These are phyloP conservation scores for Sebastes steindachneri DNA, from an alignment of 2,797 vertebrate species.

Conservation along the genomic window DNA sequence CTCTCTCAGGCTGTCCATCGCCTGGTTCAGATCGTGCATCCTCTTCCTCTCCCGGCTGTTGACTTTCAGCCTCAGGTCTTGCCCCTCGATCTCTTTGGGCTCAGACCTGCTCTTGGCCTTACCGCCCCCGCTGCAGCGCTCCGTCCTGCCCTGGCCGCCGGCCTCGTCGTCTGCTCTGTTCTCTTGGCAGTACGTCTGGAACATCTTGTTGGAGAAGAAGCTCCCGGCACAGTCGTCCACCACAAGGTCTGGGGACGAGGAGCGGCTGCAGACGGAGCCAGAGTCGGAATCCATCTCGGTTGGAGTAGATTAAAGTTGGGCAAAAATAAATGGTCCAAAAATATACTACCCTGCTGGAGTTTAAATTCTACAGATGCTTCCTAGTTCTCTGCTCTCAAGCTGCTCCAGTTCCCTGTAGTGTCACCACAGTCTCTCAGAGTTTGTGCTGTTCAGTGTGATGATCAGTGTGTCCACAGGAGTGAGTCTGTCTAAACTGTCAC, in stretches of 20 bases:
- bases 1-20: constrained; percentile 88
- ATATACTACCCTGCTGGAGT: background rate
- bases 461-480: constrained; percentile 55
- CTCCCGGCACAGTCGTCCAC: constrained; percentile 75
- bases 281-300: constrained; percentile 85
- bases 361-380: constrained; percentile 18
- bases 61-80: constrained; percentile 87
- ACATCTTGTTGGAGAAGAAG: constrained; percentile 84
- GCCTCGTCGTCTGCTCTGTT: constrained; percentile 44
- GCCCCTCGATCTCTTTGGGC: constrained; percentile 72
- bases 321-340: constrained; percentile 15
- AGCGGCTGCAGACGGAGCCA: constrained; percentile 83
- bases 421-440: constrained; percentile 28
- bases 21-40: constrained; percentile 89
- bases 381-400: background rate
- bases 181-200: constrained; percentile 77
- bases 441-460: constrained; percentile 25
- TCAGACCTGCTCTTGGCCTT: constrained; percentile 67
- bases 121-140: constrained; percentile 23
- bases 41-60: constrained; percentile 88
- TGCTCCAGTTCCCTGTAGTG: constrained; percentile 4
- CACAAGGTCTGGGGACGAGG: constrained; percentile 84
- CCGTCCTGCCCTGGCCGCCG: constrained; percentile 12
- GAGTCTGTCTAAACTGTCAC: constrained; percentile 71
- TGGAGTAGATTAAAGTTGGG: background rate